Evolutionary conservation across 2,113 vertebrate species (phyloP).

Genomic region (Cyprinodon brontotheroides): DNA sequence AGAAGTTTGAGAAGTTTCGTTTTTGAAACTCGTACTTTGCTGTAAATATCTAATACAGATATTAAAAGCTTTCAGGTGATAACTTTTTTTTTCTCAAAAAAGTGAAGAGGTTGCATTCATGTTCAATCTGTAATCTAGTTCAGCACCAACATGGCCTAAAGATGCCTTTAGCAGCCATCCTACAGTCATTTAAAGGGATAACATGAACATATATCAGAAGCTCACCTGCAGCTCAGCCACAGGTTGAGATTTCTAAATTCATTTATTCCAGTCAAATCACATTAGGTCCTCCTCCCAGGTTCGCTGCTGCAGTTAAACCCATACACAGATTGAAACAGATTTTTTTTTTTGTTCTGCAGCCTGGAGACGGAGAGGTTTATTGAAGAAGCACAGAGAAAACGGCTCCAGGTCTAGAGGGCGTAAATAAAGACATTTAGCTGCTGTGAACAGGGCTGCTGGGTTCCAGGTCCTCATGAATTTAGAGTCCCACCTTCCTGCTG

Average conservation of each 20-base stretch:
- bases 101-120: neutral
- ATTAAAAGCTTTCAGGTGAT: too few relatives aligned
- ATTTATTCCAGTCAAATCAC: constrained; percentile 3
- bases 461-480: constrained; percentile 19
- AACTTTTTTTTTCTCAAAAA: too few relatives aligned
- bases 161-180: neutral
- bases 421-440: constrained; percentile 13
- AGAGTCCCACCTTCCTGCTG: constrained; percentile 8
- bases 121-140: neutral
- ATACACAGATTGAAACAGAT: constrained; percentile 7
- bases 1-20: too few relatives aligned
- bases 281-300: neutral
- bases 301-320: neutral
- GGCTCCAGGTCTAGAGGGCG: neutral
- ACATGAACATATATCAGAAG: neutral
- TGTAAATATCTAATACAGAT: too few relatives aligned
- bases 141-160: neutral
- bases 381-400: constrained; percentile 21
- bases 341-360: neutral
- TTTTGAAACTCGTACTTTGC: too few relatives aligned
- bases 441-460: constrained; percentile 12
- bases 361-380: constrained; percentile 10
- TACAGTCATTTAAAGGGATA: neutral
- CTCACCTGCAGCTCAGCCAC: neutral
- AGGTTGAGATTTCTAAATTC: constrained; percentile 2